phyloP scores from a whole-genome alignment of 2,113 vertebrate species.

The Pseudopipra pipra region DNA sequence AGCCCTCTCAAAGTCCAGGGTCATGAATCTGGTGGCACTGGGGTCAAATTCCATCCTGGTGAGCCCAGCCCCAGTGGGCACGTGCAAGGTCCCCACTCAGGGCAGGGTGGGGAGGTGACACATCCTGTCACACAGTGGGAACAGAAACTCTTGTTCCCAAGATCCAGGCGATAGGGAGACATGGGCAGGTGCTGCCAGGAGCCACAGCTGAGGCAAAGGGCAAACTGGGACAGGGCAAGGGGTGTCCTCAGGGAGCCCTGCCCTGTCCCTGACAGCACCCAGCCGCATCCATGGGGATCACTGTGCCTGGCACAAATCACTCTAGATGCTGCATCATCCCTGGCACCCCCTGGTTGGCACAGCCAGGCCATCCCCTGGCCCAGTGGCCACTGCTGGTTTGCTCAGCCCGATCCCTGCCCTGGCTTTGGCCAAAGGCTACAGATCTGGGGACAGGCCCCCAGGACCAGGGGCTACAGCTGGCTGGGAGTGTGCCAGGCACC shows the following conservation, averaged over 20 bases:
- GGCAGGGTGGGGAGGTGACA: not conserved
- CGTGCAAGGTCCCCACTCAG: not conserved
- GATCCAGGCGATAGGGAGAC: fast-evolving
- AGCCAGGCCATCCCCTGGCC: not conserved
- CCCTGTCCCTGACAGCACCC: not conserved
- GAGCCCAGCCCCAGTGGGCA: not conserved
- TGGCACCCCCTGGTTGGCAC: too few species aligned
- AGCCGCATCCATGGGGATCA: fast-evolving
- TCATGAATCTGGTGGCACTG: fast-evolving
- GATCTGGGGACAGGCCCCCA: not conserved
- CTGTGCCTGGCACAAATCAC: not conserved
- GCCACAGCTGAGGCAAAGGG: not conserved
- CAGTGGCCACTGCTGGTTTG: not conserved
- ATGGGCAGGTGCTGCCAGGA: not conserved
- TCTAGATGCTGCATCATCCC: not conserved
- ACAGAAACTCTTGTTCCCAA: not conserved
- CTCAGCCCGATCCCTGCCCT: too few species aligned
- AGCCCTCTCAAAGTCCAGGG: slow-evolving; percentile 31
- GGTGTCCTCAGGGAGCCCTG: not conserved
- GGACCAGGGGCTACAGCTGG: not conserved
- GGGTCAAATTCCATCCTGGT: not conserved
- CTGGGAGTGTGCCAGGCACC: not conserved
- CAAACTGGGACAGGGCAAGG: fast-evolving
- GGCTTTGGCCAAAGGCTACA: not conserved
- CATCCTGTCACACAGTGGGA: fast-evolving